Evolutionary conservation across 2,113 vertebrate genomes (phyloP), one percentile per base, ranked within the genome.

Genomic region (Callionymus lyra): DNA sequence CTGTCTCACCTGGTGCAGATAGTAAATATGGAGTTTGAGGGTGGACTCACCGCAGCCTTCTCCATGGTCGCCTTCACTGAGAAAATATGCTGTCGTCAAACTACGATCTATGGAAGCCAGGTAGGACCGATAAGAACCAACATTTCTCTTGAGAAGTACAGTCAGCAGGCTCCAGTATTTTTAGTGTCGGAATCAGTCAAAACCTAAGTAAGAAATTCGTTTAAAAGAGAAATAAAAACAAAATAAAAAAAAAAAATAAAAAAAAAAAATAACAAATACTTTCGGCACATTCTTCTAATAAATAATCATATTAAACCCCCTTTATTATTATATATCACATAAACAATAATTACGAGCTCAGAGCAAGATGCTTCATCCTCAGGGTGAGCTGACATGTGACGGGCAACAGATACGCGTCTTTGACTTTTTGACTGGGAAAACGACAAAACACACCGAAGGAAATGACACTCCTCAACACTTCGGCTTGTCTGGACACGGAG

Each of bases 1-100:
- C n/a, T n/a, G n/a, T n/a, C n/a, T n/a, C n/a, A n/a, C n/a, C n/a
- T n/a, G n/a, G n/a, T 33, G 14, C 57, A 89, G 89, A 82, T 89
- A 53, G 89, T 91, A 12, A 89, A 88, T 51, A 86, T 91, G 85
- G 86, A 91, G 68, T 91, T 89, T 78, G 87, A 88, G 76, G 87
- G 82, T 1, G 89, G 88, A 5, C 14, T 85, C 35, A 91, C 88
- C 0, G 87, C 82, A 41, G 81, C 82, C 1, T 89, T 91, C 50
- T 79, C 82, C 6, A 91, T 91, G 89, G 82, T 91, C 32, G 89
- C 86, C 0, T 90, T 91, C 53, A 88, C 87, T 0, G 49, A 88
- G 48, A 62, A 81, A 33, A 39, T 89, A 0, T 81, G 88, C 39
- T 13, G 52, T 1, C 70, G 87, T 41, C 84, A 59, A 60, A 90